These are phyloP conservation scores for Tragulus kanchil DNA, from an alignment of 2,113 vertebrate species.

Conservation along the genomic window DNA sequence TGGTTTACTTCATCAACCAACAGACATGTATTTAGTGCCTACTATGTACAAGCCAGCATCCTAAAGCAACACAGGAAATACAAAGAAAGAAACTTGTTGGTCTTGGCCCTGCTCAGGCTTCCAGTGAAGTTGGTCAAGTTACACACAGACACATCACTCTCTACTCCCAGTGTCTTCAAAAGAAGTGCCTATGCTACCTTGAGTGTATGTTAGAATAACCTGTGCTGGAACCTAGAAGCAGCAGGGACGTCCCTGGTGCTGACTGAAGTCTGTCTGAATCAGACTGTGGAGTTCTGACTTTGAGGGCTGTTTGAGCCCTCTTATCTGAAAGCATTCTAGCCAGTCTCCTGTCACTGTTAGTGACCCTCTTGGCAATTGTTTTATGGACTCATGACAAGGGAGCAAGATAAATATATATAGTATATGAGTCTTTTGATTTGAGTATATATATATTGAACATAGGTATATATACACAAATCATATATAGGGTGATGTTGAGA, in stretches of 20 bases:
- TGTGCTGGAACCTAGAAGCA: conserved; percentile 1
- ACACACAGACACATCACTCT: conserved; percentile 40
- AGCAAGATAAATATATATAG: background rate
- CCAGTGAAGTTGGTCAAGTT: conserved; percentile 35
- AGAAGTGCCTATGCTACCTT: background rate
- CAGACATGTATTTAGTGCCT: conserved; percentile 17
- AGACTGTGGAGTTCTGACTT: conserved; percentile 5
- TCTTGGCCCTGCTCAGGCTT: conserved; percentile 53
- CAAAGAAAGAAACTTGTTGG: conserved; percentile 32
- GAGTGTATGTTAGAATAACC: background rate
- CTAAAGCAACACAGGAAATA: conserved; percentile 61
- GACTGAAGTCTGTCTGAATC: background rate
- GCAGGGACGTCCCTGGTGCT: background rate
- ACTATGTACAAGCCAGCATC: conserved; percentile 68
- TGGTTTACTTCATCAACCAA: conserved; percentile 44
- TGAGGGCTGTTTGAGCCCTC: background rate
- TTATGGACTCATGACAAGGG: background rate
- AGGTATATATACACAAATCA: background rate
- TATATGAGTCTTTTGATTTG: background rate
- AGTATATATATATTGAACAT: background rate
- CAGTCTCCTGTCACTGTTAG: background rate
- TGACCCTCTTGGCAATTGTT: background rate
- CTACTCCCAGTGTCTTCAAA: background rate
- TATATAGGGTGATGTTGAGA: background rate
- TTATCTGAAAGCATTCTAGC: background rate